Conservation (phyloP, 1,140 invertebrate species). For the Meloidogyne chitwoodi region DNA sequence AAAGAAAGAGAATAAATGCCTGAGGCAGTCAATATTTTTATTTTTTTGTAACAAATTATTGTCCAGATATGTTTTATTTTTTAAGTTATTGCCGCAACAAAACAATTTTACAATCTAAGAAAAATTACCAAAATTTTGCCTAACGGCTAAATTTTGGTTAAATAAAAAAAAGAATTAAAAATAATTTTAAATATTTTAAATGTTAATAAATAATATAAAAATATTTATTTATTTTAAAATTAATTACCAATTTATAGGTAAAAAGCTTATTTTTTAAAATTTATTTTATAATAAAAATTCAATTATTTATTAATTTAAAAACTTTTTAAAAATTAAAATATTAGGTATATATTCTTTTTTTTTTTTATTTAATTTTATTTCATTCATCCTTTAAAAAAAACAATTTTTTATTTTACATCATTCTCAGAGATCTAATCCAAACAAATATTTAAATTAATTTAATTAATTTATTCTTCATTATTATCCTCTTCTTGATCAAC, state of each 20-base stretch:
- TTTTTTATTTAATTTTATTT: too few species aligned
- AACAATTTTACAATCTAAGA: not conserved
- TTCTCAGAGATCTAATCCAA: not conserved
- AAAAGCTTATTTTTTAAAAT: too few species aligned
- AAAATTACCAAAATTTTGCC: not conserved
- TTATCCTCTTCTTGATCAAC: slow-evolving; percentile 9
- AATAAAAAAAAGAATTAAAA: too few species aligned
- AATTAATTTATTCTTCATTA: not conserved
- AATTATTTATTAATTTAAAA: too few species aligned
- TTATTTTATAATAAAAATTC: too few species aligned
- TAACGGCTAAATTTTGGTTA: not conserved
- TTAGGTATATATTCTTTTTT: too few species aligned
- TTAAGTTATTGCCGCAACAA: not conserved
- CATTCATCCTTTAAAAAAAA: too few species aligned
- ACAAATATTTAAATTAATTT: not conserved
- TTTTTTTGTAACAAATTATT: not conserved
- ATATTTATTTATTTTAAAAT: too few species aligned
- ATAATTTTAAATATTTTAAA: too few species aligned
- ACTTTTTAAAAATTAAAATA: too few species aligned
- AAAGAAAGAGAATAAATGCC: not conserved
- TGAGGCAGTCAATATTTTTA: not conserved
- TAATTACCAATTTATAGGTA: too few species aligned
- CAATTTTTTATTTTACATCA: not conserved
- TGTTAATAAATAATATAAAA: too few species aligned
- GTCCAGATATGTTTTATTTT: not conserved